Evolutionary conservation across 1,140 invertebrate species (phyloP), one percentile per base, ranked within the genome.

Genomic region (Zaprionus lachaisei): DNA sequence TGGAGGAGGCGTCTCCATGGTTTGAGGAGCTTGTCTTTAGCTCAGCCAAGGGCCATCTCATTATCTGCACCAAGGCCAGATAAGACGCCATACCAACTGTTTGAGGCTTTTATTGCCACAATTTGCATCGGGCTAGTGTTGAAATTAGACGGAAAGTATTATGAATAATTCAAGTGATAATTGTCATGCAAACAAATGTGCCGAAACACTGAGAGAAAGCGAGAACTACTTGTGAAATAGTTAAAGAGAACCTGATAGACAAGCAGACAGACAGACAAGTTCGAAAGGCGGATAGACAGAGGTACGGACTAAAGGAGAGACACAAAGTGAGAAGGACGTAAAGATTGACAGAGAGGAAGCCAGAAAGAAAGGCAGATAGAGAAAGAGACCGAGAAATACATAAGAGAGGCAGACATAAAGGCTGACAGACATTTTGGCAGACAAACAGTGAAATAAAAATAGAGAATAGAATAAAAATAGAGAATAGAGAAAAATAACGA

Each of bases 91-190:
- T 44, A 20, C 37, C 24, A 41, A 11, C 7, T 68, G 63, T 78
- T 72, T 47, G 68, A 58, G 15, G 54, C 51, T 65, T 78, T 81
- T 70, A 75, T 77, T 9, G 38, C 62, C 54, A 65, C 37, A 61
- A 24, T 70, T 64, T 49, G 38, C 38, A 69, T 58, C 57, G 61
- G 38, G 64, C 58, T 64, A 69, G 49, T 71, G 60, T 68, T 70
- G 72, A 67, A 81, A 87, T 87, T 87, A 87, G 83, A 17, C 57
- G 24, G 60, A 71, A 70, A 61, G 78, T 62, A 44, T 56, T 63
- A 70, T 86, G 73, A 80, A 86, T 80, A 72, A 71, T 83, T 71
- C 68, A 83, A 47, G 62, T 73, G 56, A 47, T 83, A 89, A 87
- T 83, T 83, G 84, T 11, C 57, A 63, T 44, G 60, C 57, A 86